phyloP scores from a whole-genome alignment of 2,113 vertebrate genomes.

The Riparia riparia region DNA sequence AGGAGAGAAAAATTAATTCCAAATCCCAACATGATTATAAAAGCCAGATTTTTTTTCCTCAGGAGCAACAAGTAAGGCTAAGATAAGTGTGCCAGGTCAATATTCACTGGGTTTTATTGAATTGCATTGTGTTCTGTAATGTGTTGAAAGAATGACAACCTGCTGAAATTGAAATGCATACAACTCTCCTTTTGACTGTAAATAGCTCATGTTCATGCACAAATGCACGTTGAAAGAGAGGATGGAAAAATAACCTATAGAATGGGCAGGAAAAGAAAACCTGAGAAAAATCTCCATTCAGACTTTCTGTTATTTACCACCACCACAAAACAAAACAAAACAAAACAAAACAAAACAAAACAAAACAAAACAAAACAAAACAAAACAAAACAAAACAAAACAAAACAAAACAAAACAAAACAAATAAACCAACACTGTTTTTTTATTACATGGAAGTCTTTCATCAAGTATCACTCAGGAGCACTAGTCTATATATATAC shows the following conservation, averaged over 20 bases:
- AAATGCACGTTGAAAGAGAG: neutral
- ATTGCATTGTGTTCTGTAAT: neutral
- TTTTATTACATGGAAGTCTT: neutral
- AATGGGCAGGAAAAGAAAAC: neutral
- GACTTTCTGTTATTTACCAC: neutral
- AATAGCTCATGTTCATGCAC: accelerated
- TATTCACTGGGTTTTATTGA: neutral
- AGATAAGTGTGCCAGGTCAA: neutral
- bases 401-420: neutral
- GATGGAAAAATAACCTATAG: neutral
- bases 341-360: neutral
- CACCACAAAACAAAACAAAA: neutral
- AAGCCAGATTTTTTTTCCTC: neutral
- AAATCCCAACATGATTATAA: neutral
- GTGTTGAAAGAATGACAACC: neutral
- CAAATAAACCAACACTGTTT: neutral
- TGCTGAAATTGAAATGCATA: neutral
- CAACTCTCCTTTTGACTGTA: neutral
- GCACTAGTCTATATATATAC: neutral
- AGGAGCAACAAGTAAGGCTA: neutral
- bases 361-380: neutral
- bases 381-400: neutral
- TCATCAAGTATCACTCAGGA: neutral
- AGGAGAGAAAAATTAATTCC: neutral
- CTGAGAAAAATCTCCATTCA: neutral